Conservation (phyloP, 53 echinoderm and acorn worm genomes). For the Mesocentrotus franciscanus region DNA sequence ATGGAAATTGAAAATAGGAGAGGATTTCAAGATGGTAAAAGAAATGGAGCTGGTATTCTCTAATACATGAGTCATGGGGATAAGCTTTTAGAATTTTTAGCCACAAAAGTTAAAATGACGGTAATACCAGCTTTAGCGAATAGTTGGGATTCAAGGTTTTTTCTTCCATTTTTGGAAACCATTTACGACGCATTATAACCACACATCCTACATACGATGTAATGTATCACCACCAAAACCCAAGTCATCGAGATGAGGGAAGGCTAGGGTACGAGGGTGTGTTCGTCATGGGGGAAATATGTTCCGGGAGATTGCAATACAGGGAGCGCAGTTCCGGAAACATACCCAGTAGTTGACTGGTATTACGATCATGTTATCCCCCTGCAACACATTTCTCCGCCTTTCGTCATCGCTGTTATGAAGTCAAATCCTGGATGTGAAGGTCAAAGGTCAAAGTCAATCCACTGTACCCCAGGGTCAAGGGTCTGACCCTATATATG, state of each 20-base stretch:
- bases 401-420: neutral
- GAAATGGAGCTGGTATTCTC: neutral
- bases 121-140: neutral
- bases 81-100: neutral
- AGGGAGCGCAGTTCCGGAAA: neutral
- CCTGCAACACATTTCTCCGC: neutral
- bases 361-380: neutral
- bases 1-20: neutral
- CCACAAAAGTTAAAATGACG: neutral
- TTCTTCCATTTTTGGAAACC: neutral
- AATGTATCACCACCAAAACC: conserved; percentile 23
- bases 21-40: neutral
- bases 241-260: neutral
- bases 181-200: neutral
- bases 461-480: neutral
- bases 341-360: neutral
- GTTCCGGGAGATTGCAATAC: neutral
- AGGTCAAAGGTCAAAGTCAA: conserved; percentile 44
- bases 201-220: conserved; percentile 7
- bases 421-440: conserved; percentile 35
- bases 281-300: neutral
- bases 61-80: too few species aligned
- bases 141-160: neutral
- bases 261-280: neutral
- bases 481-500: conserved; percentile 43